Percentiles rank a stretch among this genome's conserved stretches.
These are phyloP conservation scores for Lasioglossum figueresi DNA, from an alignment of 2,888 invertebrate species.

Conservation along the genomic window DNA sequence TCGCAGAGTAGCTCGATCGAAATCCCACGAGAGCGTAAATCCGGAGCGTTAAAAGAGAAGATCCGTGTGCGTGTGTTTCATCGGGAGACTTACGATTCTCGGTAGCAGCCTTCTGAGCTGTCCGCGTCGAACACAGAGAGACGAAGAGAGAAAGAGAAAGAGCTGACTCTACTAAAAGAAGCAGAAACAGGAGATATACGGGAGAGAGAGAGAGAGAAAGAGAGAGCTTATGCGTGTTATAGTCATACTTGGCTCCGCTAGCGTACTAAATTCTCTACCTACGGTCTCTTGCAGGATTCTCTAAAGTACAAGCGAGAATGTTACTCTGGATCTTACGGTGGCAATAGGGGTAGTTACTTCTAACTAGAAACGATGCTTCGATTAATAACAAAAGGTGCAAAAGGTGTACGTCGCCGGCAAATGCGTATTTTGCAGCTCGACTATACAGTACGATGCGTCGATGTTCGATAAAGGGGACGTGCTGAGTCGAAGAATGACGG, in stretches of 20 bases:
- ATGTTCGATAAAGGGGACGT: slow-evolving; percentile 5
- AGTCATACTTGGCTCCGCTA: slow-evolving; percentile 3
- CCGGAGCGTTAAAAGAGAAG: not conserved
- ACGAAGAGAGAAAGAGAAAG: not conserved
- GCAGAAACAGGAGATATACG: slow-evolving; percentile 6
- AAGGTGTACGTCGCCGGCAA: not conserved
- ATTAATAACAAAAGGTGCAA: not conserved
- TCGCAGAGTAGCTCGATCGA: not conserved
- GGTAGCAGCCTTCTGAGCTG: not conserved
- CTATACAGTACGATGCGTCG: not conserved
- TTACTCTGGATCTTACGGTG: slow-evolving; percentile 17
- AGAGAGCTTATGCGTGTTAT: not conserved
- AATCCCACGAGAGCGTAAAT: not conserved
- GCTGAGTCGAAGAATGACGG: slow-evolving; percentile 17
- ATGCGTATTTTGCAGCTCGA: not conserved
- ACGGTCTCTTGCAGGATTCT: slow-evolving; percentile 1
- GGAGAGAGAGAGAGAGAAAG: not conserved
- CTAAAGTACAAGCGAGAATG: slow-evolving; percentile 16
- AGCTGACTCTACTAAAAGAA: slow-evolving; percentile 4
- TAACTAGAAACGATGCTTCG: slow-evolving; percentile 5
- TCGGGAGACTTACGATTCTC: slow-evolving; percentile 9
- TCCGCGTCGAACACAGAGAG: not conserved
- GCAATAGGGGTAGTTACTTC: not conserved
- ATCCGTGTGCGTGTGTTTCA: not conserved
- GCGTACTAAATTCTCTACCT: slow-evolving; percentile 7